Base-by-base conservation (phyloP, 2,113 vertebrate species). In the Neogobius melanostomus region DNA sequence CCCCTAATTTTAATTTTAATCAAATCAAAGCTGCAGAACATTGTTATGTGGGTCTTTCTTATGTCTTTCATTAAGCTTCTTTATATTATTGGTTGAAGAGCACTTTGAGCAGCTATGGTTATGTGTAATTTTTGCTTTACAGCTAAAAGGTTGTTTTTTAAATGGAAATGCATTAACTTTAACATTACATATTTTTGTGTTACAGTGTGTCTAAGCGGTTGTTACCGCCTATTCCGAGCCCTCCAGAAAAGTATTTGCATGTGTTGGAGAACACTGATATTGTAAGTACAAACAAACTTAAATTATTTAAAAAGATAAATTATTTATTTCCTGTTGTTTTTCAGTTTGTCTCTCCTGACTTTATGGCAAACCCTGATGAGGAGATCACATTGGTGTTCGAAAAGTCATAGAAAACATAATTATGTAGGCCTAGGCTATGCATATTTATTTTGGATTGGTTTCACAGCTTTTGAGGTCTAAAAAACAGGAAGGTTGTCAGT, bases 211-310 rank as follows among this genome's bases (percentile, higher is more conserved):
- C 15, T 4, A 36, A 82, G 8, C 8, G 84, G 44, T 51, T 91
- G 48, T 90, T 87, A 12, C 89, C 90, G 53, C 79, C 74, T 1
- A 90, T 91, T 67, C 89, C 89, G 12, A 62, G 48, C 0, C 88
- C 85, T 0, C 80, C 90, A 0, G 14, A 3, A 1, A 82, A 85
- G 72, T 90, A 89, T 69, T 85, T 77, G 62, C 4, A 66, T 15
- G 78, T 87, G 61, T 52, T 91, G 45, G 81, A 90, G 66, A 87
- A 68, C 72, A 76, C 15, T 0, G 76, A 85, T n/a, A 7, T 64
- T 16, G 88, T 91, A 80, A 83, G 86, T 64, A 52, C 4, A 62
- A 42, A 1, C 28, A 36, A 36, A 36, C 3, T 36, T 36, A 36
- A 36, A 36, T 36, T 36, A 36, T 28, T 6, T 10, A 21, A 17